Conservation (phyloP, 1,140 invertebrate genomes). For the Solenopsis fugax region DNA sequence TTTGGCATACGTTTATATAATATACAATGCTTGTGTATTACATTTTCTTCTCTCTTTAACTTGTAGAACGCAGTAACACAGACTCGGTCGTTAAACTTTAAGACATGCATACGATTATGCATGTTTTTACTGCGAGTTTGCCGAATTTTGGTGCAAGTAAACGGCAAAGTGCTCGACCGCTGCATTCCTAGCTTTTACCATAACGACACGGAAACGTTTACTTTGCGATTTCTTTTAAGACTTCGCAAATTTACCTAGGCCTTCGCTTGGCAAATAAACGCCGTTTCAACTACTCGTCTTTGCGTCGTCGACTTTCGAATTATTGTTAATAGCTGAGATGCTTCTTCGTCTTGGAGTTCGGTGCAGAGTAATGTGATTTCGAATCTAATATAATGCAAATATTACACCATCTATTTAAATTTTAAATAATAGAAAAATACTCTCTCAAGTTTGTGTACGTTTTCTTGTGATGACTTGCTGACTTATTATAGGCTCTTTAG, state of each 20-base stretch:
- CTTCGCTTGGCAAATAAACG: constrained; percentile 17
- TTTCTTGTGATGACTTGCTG: neutral
- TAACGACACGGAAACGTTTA: constrained; percentile 38
- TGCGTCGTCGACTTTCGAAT: constrained; percentile 38
- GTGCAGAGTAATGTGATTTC: neutral
- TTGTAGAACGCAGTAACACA: neutral
- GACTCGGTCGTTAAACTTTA: neutral
- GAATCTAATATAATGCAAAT: constrained; percentile 18
- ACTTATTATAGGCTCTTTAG: neutral
- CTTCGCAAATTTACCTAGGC: constrained; percentile 62
- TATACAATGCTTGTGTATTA: neutral
- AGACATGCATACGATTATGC: too few relatives aligned
- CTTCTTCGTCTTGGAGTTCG: neutral
- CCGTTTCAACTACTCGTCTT: constrained; percentile 61
- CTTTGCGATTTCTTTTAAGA: constrained; percentile 56
- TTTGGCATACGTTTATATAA: neutral
- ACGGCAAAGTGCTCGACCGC: neutral
- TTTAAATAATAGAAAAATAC: neutral
- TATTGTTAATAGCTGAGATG: neutral
- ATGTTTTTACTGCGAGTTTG: neutral
- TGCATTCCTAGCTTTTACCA: constrained; percentile 24
- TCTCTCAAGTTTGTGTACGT: neutral
- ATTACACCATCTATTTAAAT: constrained; percentile 7
- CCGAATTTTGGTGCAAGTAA: constrained; percentile 2
- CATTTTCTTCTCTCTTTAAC: neutral